Percentiles rank a stretch among this genome's conserved stretches.
phyloP scores from a whole-genome alignment of 2,888 invertebrate genomes.

The Zeuzera pyrina region DNA sequence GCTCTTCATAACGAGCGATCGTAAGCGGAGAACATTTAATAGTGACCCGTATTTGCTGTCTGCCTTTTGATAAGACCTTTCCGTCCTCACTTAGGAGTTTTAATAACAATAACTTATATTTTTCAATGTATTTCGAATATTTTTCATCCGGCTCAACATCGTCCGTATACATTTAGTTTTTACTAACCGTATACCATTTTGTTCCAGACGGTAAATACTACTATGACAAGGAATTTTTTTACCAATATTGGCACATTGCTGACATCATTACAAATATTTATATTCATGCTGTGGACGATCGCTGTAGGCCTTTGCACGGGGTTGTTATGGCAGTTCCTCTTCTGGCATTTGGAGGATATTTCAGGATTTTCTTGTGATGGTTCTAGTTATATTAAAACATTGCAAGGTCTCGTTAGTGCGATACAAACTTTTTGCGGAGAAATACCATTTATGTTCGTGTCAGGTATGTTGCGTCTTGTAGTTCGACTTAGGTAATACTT shows the following conservation, averaged over 20 bases:
- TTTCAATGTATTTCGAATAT: too few relatives aligned
- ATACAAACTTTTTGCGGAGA: conserved; percentile 89
- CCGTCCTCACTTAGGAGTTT: too few relatives aligned
- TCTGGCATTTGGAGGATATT: conserved; percentile 87
- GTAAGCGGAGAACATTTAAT: too few relatives aligned
- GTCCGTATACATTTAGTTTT: too few relatives aligned
- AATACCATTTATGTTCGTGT: conserved; percentile 89
- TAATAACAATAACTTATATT: too few relatives aligned
- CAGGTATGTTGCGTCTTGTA: conserved; percentile 60
- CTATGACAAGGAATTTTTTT: conserved; percentile 77
- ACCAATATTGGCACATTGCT: conserved; percentile 80
- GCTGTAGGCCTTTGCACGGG: conserved; percentile 88
- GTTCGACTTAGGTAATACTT: too few relatives aligned
- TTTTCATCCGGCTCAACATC: too few relatives aligned
- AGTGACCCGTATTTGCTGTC: too few relatives aligned
- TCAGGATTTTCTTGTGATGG: conserved; percentile 59
- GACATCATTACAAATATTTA: conserved; percentile 76
- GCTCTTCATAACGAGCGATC: too few relatives aligned
- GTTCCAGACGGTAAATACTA: conserved; percentile 76
- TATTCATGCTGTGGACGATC: conserved; percentile 87
- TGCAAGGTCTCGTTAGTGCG: conserved; percentile 82
- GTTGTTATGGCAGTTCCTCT: conserved; percentile 89
- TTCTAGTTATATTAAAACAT: conserved; percentile 76
- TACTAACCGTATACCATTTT: too few relatives aligned
- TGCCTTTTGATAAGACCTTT: too few relatives aligned